Base-by-base conservation (phyloP, 2,888 invertebrate genomes). In the Rosalia funebris region DNA sequence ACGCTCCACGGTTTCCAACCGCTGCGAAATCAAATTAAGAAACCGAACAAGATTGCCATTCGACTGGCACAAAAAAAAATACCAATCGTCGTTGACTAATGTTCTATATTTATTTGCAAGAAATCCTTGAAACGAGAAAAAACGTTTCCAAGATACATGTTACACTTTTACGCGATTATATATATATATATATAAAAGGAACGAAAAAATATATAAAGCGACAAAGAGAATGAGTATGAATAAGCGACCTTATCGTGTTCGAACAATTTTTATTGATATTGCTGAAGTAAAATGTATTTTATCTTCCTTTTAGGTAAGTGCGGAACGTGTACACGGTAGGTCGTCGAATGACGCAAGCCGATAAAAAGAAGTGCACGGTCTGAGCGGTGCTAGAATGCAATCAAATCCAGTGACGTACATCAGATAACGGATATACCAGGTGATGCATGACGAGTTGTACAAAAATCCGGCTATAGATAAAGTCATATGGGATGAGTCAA, bases 131-230 rank as follows among this genome's bases (percentile, higher is more conserved):
- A 20, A 12, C 19, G 32, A 36, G n/a, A 17, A 47, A 47, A 34
- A 34, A 47, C 36, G 17, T 20, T 37, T 17, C 34, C 34, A 11
- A 17, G 48, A 17, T n/a, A n/a, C 16, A 12, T 19, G 37, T 36
- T 37, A 48, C 48, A 48, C 48, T 48, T 48, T 37, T 48, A 48
- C 37, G 17, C 14, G 19, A 37, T 48, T 37, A 36, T 47, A 34
- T 36, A 20, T 16, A 32, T 31, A 25, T 34, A 16, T n/a, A n/a
- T n/a, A n/a, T 46, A 25, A 48, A 48, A 36, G 36, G 20, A 48
- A 36, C 48, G 17, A 47, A 48, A 37, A 37, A 36, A 36, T 37
- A 36, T n/a, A 34, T 15, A 2, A 16, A 19, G 36, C 20, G 36
- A 48, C 36, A 48, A 48, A 48, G 14, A 16, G n/a, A 17, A 48